Percentiles rank a stretch among this genome's conserved stretches.
These are phyloP conservation scores for Propithecus perrieri DNA, from an alignment of 2,797 vertebrate species.

Conservation along the genomic window DNA sequence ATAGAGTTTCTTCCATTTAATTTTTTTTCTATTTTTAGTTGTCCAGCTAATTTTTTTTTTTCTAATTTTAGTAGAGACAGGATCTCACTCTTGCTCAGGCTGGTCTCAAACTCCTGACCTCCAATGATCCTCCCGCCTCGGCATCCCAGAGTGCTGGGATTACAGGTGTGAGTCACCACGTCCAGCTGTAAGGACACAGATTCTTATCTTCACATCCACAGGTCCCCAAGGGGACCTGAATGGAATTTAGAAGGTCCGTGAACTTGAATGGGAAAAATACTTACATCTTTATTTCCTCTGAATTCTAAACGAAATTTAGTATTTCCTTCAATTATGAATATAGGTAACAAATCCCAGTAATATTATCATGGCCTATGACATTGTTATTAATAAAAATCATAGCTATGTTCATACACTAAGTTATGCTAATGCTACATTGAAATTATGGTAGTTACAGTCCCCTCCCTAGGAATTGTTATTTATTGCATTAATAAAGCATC, in stretches of 20 bases:
- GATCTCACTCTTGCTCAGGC: too few relatives aligned
- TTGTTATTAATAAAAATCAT: background rate
- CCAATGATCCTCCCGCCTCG: too few relatives aligned
- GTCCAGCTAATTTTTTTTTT: background rate
- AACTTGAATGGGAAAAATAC: background rate
- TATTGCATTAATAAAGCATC: background rate
- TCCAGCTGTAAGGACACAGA: background rate
- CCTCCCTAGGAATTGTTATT: background rate
- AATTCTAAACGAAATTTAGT: background rate
- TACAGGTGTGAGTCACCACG: fast-evolving
- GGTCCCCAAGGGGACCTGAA: background rate
- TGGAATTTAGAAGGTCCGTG: background rate
- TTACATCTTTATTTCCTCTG: background rate
- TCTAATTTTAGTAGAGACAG: too few relatives aligned
- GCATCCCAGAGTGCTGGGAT: too few relatives aligned
- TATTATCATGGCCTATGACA: background rate
- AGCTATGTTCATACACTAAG: background rate
- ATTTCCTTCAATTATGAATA: background rate
- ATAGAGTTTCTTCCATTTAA: background rate
- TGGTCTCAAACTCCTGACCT: too few relatives aligned
- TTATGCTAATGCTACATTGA: background rate
- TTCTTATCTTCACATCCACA: background rate
- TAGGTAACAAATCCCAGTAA: background rate
- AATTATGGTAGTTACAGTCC: background rate
- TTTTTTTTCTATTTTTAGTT: too few relatives aligned